phyloP scores from a whole-genome alignment of 2,797 vertebrate species.

The Gymnocypris eckloni region DNA sequence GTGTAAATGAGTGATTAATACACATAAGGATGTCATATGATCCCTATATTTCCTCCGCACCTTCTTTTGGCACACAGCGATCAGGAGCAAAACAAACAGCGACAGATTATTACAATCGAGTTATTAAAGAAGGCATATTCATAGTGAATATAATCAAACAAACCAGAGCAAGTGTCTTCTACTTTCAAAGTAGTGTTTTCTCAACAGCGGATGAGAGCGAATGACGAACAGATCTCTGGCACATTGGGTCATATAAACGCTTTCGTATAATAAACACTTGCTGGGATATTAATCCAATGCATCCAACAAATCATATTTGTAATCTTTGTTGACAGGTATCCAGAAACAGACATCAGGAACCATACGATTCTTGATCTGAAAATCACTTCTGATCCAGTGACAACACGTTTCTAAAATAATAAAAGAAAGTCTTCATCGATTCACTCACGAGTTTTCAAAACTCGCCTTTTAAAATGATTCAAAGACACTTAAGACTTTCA shows the following conservation, averaged over 20 bases:
- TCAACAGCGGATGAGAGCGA: constrained; percentile 26
- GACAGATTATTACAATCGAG: constrained; percentile 28
- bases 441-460: constrained; percentile 38
- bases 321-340: constrained; percentile 11
- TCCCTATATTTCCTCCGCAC: constrained; percentile 10
- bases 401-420: not conserved
- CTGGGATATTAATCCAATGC: constrained; percentile 12
- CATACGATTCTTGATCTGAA: constrained; percentile 1
- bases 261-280: constrained; percentile 34
- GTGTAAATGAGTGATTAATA: constrained; percentile 51
- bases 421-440: constrained; percentile 1
- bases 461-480: constrained; percentile 14
- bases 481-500: constrained; percentile 58
- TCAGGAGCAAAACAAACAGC: constrained; percentile 12
- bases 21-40: not conserved
- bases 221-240: constrained; percentile 7
- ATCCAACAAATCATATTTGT: not conserved
- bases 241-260: constrained; percentile 25
- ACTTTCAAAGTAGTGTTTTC: constrained; percentile 38
- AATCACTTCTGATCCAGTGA: constrained; percentile 28
- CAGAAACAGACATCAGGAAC: not conserved
- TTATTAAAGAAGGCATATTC: constrained; percentile 47
- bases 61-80: constrained; percentile 43
- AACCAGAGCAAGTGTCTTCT: not conserved
- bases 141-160: constrained; percentile 29